Percentiles rank a stretch among this genome's conserved stretches.
Evolutionary conservation across 2,888 invertebrate species (phyloP).

Genomic region (Liopterus haemorrhoidalis): DNA sequence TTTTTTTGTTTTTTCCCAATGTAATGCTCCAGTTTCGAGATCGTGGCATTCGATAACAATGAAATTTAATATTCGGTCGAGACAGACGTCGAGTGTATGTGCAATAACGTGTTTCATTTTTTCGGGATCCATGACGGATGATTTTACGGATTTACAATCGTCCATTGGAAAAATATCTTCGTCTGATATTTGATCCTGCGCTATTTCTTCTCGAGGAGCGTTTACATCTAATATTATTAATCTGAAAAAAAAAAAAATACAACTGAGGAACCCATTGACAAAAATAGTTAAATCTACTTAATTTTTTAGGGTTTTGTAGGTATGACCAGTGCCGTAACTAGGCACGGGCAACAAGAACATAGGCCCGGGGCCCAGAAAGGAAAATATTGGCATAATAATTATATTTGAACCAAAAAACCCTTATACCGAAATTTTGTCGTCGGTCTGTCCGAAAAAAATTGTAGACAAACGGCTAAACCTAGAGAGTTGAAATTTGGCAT

Average conservation of each 20-base stretch:
- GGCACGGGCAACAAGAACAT: too few relatives aligned
- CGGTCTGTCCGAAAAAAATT: too few relatives aligned
- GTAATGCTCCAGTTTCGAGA: slow-evolving; percentile 44
- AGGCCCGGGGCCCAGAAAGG: too few relatives aligned
- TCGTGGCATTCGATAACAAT: slow-evolving; percentile 56
- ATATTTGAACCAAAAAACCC: too few relatives aligned
- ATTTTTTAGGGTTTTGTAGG: too few relatives aligned
- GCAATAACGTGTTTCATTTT: slow-evolving; percentile 53
- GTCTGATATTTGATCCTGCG: slow-evolving; percentile 47
- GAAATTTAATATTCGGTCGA: slow-evolving; percentile 67
- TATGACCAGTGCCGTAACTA: too few relatives aligned
- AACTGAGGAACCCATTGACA: too few relatives aligned
- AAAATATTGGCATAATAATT: too few relatives aligned
- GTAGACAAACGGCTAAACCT: too few relatives aligned
- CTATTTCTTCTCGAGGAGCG: slow-evolving; percentile 53
- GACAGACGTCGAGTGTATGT: slow-evolving; percentile 68
- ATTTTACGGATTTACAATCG: slow-evolving; percentile 46
- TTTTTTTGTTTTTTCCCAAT: slow-evolving; percentile 54
- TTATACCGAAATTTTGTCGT: too few relatives aligned
- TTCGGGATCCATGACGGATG: slow-evolving; percentile 41
- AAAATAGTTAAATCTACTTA: too few relatives aligned
- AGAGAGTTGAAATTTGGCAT: too few relatives aligned
- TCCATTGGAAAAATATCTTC: slow-evolving; percentile 56
- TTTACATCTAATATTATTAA: slow-evolving; percentile 71
- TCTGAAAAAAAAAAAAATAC: slow-evolving; percentile 47